Evolutionary conservation across 2,888 invertebrate species (phyloP), one percentile per base, ranked within the genome.

Genomic region (Drosophila suboccidentalis): DNA sequence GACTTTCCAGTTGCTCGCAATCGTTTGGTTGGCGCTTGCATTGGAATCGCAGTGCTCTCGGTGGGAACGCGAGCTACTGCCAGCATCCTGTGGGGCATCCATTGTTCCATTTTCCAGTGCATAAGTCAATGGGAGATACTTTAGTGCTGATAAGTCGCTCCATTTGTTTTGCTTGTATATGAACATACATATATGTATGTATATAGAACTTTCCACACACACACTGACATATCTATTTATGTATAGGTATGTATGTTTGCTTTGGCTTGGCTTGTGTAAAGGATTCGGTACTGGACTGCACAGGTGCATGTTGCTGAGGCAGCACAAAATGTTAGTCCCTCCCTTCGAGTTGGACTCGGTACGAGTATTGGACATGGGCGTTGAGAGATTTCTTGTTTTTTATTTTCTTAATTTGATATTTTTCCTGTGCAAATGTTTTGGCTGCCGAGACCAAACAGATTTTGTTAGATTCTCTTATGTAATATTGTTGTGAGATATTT

Each of bases 61-160:
- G 13, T 36, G 38, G 46, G 17, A 62, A 41, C 32, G 19, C 32
- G 43, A 8, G 38, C 17, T 19, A 10, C 22, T 26, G 34, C 32
- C 19, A 38, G 34, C 51, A 68, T 65, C 66, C 79, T 71, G 71
- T 71, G 55, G 63, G 46, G 67, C 80, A 75, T 84, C 87, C 90
- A 90, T 66, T 90, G 90, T 83, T 82, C 90, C 90, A 89, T 78
- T 85, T 89, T 87, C 86, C 86, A 88, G 79, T 77, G 90, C 83
- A 89, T 89, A 89, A 89, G 88, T 86, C 90, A 89, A 87, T 87
- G 86, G 69, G 72, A 89, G 88, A 89, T 89, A 58, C 78, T 86
- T 87, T 87, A 82, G 86, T 75, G 67, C 73, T 85, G 86, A 86
- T 86, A 86, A 87, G 82, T 80, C 75, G 82, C 86, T 72, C 89